These are phyloP conservation scores for Anabacerthia variegaticeps DNA, from an alignment of 2,797 vertebrate species.

Conservation along the genomic window DNA sequence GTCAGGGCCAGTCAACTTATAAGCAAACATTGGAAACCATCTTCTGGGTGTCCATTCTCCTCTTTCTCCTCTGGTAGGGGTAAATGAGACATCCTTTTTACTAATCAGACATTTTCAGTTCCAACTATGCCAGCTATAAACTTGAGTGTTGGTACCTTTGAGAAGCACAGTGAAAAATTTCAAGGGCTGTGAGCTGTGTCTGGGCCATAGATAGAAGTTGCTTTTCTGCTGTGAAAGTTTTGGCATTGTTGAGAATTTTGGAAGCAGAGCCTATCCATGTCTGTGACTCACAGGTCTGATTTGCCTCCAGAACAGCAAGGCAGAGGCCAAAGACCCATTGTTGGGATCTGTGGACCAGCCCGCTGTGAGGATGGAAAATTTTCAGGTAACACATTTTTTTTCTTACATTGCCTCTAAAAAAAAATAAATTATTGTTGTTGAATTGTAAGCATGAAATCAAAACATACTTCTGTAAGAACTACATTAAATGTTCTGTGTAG, in stretches of 20 bases:
- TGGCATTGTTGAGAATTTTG: background rate
- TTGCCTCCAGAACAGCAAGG: slow-evolving; percentile 77
- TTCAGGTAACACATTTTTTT: slow-evolving; percentile 64
- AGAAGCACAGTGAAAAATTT: background rate
- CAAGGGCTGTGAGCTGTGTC: background rate
- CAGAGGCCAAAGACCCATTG: slow-evolving; percentile 76
- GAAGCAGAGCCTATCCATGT: slow-evolving; percentile 59
- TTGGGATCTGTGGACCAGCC: slow-evolving; percentile 76
- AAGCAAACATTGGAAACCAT: background rate
- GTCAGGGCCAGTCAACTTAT: background rate
- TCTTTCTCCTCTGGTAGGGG: background rate
- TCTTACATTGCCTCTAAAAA: background rate
- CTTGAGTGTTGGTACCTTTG: background rate
- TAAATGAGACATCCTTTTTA: background rate
- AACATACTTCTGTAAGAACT: background rate
- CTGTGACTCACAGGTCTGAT: slow-evolving; percentile 74
- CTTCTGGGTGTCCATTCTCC: background rate
- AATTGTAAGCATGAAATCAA: background rate
- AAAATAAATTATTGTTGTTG: background rate
- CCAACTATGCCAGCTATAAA: background rate
- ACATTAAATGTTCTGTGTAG: background rate
- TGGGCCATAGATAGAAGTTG: background rate
- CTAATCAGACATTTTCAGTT: background rate
- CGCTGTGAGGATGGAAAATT: slow-evolving; percentile 75
- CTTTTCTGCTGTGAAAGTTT: background rate